Conservation (phyloP, 2,888 invertebrate species). For the Eudasyphora cyanicolor region DNA sequence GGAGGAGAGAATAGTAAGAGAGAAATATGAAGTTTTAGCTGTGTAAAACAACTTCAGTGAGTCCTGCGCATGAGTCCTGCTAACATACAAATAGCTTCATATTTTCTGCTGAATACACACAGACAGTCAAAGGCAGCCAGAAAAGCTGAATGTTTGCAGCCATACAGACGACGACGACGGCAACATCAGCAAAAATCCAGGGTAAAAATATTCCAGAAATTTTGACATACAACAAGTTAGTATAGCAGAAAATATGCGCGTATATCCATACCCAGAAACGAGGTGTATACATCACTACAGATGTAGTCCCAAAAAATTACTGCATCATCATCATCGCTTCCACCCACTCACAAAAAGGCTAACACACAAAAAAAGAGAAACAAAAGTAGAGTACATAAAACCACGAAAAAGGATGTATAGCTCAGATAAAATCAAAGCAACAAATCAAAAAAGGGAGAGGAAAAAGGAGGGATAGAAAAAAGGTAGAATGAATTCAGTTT, state of each 20-base stretch:
- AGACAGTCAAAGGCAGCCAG: too few relatives aligned
- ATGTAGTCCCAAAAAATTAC: neutral
- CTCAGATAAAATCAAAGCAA: neutral
- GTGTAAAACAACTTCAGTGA: neutral
- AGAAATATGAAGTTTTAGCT: neutral
- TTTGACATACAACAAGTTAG: neutral
- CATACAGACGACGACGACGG: too few relatives aligned
- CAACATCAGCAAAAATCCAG: conserved; percentile 22
- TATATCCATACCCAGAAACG: neutral
- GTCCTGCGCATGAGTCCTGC: neutral
- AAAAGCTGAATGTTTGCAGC: too few relatives aligned
- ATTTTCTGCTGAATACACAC: neutral
- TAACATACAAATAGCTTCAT: neutral
- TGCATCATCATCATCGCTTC: too few relatives aligned
- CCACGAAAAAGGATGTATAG: neutral
- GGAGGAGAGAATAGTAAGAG: too few relatives aligned
- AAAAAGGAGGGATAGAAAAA: neutral
- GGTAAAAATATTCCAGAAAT: conserved; percentile 7
- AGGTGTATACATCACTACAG: neutral
- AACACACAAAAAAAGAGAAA: neutral
- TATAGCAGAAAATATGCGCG: neutral
- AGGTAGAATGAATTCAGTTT: too few relatives aligned
- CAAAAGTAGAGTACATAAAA: neutral
- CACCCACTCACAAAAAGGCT: neutral
- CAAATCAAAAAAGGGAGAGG: neutral